Conservation (phyloP, 2,797 vertebrate genomes). For the Hyperoplus lanceolatus region DNA sequence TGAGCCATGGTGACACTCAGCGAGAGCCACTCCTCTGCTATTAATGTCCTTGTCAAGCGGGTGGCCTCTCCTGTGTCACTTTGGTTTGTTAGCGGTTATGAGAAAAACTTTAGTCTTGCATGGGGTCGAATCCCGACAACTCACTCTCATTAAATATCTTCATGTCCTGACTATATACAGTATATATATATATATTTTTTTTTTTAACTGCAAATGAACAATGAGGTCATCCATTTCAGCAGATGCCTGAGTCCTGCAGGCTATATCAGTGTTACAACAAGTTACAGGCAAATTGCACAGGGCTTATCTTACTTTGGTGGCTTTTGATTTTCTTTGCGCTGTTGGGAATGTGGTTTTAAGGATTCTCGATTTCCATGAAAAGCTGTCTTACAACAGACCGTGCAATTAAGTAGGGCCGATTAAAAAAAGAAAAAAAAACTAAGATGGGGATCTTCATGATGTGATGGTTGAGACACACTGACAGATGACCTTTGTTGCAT, state of each 20-base stretch:
- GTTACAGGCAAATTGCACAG: conserved; percentile 30
- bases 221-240: conserved; percentile 26
- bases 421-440: neutral
- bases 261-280: conserved; percentile 32
- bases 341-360: conserved; percentile 2
- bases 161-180: neutral
- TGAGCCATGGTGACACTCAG: conserved; percentile 78
- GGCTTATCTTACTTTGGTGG: conserved; percentile 30
- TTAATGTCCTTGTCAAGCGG: conserved; percentile 69
- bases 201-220: conserved; percentile 25
- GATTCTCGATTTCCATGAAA: conserved; percentile 17
- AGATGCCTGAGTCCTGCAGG: conserved; percentile 20
- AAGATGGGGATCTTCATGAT: neutral
- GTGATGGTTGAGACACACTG: conserved; percentile 11
- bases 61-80: conserved; percentile 54
- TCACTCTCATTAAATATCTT: conserved; percentile 21
- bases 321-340: conserved; percentile 35
- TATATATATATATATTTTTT: too few relatives aligned
- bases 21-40: conserved; percentile 63
- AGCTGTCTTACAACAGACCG: neutral
- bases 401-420: neutral
- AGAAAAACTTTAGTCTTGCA: conserved; percentile 41
- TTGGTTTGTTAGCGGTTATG: conserved; percentile 39
- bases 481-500: neutral
- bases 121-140: conserved; percentile 26